phyloP scores from a whole-genome alignment of 2,113 vertebrate species.

The Trichechus manatus region DNA sequence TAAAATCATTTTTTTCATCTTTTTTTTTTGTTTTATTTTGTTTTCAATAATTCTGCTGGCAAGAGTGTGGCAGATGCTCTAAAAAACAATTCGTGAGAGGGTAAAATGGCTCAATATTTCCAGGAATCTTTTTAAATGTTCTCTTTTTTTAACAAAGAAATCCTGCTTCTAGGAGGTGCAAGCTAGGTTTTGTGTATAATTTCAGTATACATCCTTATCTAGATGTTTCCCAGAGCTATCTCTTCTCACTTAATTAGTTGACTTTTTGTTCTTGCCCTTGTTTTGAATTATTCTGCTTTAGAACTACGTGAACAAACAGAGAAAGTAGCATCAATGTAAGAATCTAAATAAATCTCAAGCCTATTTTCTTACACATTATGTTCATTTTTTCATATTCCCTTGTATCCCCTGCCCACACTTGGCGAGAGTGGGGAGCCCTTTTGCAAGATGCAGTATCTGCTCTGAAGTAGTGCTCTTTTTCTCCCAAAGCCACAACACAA shows the following conservation, averaged over 20 bases:
- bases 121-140: background rate
- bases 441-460: background rate
- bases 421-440: background rate
- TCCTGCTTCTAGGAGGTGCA: background rate
- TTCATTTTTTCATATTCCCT: background rate
- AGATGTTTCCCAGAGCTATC: background rate
- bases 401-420: background rate
- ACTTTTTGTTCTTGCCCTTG: background rate
- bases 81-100: background rate
- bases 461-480: constrained; percentile 7
- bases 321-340: background rate
- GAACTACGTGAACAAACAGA: background rate
- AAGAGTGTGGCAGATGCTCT: background rate
- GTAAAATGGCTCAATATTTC: background rate
- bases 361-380: background rate
- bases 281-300: background rate
- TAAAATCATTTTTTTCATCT: background rate
- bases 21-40: background rate
- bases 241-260: background rate
- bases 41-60: background rate
- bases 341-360: background rate
- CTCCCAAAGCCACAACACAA: background rate
- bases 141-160: background rate
- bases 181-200: background rate
- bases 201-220: background rate